Conservation (phyloP, 2,797 vertebrate genomes). For the Oryzias sinensis region DNA sequence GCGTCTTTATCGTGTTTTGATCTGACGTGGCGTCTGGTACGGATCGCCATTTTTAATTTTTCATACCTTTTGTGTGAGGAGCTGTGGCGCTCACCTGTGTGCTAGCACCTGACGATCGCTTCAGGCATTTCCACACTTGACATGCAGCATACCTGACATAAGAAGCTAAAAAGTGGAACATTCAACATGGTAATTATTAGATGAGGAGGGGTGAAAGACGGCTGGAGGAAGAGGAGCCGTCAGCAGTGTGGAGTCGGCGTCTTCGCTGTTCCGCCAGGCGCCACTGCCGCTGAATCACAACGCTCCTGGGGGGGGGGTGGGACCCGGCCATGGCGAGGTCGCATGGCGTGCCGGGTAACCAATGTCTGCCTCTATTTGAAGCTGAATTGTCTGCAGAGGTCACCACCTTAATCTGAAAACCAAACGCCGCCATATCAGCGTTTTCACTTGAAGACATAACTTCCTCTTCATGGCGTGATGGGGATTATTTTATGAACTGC, state of each 20-base stretch:
- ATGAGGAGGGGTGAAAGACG: no score
- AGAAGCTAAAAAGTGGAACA: no score
- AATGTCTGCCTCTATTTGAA: no score
- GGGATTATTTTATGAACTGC: slow-evolving; percentile 54
- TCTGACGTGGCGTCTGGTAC: slow-evolving; percentile 34
- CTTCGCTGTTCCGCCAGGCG: slow-evolving; percentile 46
- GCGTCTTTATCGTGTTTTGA: slow-evolving; percentile 55
- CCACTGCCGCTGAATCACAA: slow-evolving; percentile 16
- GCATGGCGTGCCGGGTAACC: not conserved
- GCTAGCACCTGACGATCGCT: slow-evolving; percentile 45
- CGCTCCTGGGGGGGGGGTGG: slow-evolving; percentile 29
- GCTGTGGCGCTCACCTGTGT: slow-evolving; percentile 54
- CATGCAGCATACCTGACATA: no score
- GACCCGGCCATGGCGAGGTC: not conserved
- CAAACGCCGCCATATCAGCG: slow-evolving; percentile 36
- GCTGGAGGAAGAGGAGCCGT: slow-evolving; percentile 36
- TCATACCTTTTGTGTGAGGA: slow-evolving; percentile 56
- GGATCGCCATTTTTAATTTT: slow-evolving; percentile 42
- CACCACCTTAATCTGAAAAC: slow-evolving; percentile 11
- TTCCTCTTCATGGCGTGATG: slow-evolving; percentile 48
- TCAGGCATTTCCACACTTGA: slow-evolving; percentile 3
- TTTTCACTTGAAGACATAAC: slow-evolving; percentile 9
- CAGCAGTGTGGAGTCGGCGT: slow-evolving; percentile 49
- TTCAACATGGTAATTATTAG: no score
- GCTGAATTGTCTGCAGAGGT: no score